Evolutionary conservation across 1,140 invertebrate species (phyloP), one percentile per base, ranked within the genome.

Genomic region (Nebria ingens): DNA sequence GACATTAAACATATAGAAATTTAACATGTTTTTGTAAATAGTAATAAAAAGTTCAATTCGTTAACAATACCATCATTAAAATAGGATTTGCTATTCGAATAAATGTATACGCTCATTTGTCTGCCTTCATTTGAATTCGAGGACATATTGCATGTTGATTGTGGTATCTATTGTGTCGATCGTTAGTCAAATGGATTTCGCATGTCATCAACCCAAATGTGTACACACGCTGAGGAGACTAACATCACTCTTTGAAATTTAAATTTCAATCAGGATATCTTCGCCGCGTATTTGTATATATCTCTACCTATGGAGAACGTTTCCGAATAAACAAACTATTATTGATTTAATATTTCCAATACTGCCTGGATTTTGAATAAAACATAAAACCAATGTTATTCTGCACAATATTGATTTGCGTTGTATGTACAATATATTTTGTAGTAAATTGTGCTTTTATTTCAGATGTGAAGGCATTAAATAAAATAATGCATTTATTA

Each of bases 161-260:
- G 15, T 45, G 40, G 15, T 34, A 12, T 45, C 40, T 17, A 45
- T 45, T 45, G 40, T 45, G 40, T 12, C 17, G 40, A 45, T 45
- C 40, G 40, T 45, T 45, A 45, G 9, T 45, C 40, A 45, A 34
- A 6, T 17, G 40, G 40, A 45, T 45, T 45, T 45, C 40, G 17
- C 40, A 45, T 45, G 40, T 45, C 40, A 45, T 6, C 40, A 45
- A 12, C 40, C 9, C 9, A 4, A 17, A 12, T 45, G 4, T 4
- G 3, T 4, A 45, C 17, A 17, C 9, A 17, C 15, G 40, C 17
- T 45, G 40, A 17, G 3, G 15, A 4, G 6, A 12, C 3, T 17
- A 17, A 17, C 40, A 45, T 12, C 40, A 45, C 40, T 45, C 40
- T 45, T 45, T 45, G 40, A 45, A 45, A 45, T 45, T 45, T 45